Evolutionary conservation across 2,888 invertebrate genomes (phyloP), one percentile per base, ranked within the genome.

Genomic region (Hecatera dysodea): DNA sequence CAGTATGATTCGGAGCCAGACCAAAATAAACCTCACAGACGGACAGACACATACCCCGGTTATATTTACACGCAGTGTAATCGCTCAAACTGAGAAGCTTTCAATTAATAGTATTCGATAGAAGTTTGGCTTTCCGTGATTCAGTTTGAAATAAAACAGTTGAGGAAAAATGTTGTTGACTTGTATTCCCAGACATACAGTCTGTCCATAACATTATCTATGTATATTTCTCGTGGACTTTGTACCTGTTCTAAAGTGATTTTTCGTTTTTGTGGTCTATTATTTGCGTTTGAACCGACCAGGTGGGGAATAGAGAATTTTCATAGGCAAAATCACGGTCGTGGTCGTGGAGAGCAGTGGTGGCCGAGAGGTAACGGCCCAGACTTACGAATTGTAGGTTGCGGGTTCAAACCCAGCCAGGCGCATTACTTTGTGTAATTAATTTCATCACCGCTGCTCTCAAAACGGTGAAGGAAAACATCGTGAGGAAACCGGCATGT

Each of bases 21-120:
- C 89, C 82, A 75, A 89, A 88, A 88, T 88, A 89, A 87, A 85
- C 86, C 50, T 52, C 62, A 81, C 75, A 62, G 78, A 84, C 87
- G 79, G 86, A 83, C 83, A 65, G 71, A 72, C 81, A 73, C 79
- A 61, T 65, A 66, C 66, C 63, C 68, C 73, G 64, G 78, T 78
- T 84, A 84, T 84, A 86, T 87, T 83, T 86, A 81, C 70, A 76
- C 73, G 65, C 50, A 60, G 62, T 75, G 71, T 67, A 69, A 83
- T 83, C 84, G 69, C 74, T 83, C 86, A 77, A 74, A 68, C 52
- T 68, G 81, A 62, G 76, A 36, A 60, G 67, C 48, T 55, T 77
- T 69, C 66, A 78, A 85, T 83, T 83, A 73, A 83, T 77, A 66
- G 53, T 55, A 65, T 78, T 75, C 55, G 22, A 29, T 66, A 12